Base-by-base conservation (phyloP, 2,113 vertebrate species). In the Pachypanchax playfairii region DNA sequence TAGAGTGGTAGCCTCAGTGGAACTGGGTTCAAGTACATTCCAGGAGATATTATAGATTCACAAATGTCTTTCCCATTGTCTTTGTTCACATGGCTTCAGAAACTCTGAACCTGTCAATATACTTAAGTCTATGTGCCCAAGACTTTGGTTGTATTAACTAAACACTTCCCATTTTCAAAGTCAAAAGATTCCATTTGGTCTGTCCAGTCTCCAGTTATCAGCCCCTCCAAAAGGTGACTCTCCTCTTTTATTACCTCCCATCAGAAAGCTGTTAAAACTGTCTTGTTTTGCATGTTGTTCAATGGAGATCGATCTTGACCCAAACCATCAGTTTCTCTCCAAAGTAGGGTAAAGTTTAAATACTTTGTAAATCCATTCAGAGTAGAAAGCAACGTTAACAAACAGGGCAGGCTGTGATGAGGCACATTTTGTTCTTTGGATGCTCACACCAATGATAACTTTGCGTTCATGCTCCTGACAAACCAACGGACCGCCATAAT, bases 361-460 rank as follows among this genome's bases (percentile, higher is more conserved):
- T 43, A 99, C 95, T 91, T 98, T 99, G 75, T 95, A 94, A 86
- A 99, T 98, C 97, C 97, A 98, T 72, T 93, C 93, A 1, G 95
- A 94, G 75, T 98, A 99, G 81, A 94, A 97, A 0, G 97, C 94
- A 38, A 98, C 96, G 20, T 95, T 93, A 38, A 98, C 92, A 73
- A 98, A 99, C 60, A 98, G 93, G 0, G 94, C 95, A 7, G 97
- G 96, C 26, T 95, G 94, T 25, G 84, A 92, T 66, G 78, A 94
- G 70, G 94, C 95, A 46, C 97, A 99, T 44, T 96, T 96, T 0
- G 96, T 93, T 47, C 96, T 94, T 57, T 96, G 96, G 74, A 97
- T 93, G 72, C 96, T 98, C 54, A 99, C 95, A 3, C 97, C 97
- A 17, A 94, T 79, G 5, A 99, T 91, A 56, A 97, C 92, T 79